These are phyloP conservation scores for Acanthurus lineatus DNA, from an alignment of 2,797 vertebrate genomes.

Conservation along the genomic window DNA sequence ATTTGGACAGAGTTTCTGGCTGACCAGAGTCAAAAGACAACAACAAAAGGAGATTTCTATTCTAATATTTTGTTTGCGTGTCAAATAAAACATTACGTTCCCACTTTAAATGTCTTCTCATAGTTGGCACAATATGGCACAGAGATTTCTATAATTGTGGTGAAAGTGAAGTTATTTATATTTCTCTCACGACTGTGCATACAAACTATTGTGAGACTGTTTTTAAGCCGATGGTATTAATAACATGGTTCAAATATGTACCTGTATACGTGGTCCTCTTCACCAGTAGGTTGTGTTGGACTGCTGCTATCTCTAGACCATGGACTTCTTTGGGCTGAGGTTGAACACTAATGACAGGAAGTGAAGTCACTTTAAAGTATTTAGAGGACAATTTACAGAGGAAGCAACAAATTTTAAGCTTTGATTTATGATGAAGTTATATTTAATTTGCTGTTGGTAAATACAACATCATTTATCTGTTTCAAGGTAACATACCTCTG, in stretches of 20 bases:
- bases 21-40: conserved; percentile 7
- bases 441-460: too few species aligned
- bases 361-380: not conserved
- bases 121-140: not conserved
- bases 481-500: conserved; percentile 61
- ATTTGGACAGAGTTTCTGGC: not conserved
- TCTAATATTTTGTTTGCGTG: not conserved
- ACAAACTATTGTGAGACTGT: too few species aligned
- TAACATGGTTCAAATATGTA: conserved; percentile 49
- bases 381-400: not conserved
- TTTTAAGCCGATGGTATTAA: too few species aligned
- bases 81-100: not conserved
- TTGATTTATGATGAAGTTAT: too few species aligned
- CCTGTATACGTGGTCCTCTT: conserved; percentile 99
- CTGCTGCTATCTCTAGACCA: conserved; percentile 85
- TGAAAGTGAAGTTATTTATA: too few species aligned
- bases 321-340: conserved; percentile 84
- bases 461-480: too few species aligned
- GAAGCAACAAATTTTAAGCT: not conserved
- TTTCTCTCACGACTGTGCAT: too few species aligned
- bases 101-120: not conserved
- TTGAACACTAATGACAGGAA: conserved; percentile 75
- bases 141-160: too few species aligned
- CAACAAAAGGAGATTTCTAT: not conserved
- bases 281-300: conserved; percentile 80